Evolutionary conservation across 2,888 invertebrate species (phyloP), one percentile per base, ranked within the genome.

Genomic region (Torymus aiolomorphi): DNA sequence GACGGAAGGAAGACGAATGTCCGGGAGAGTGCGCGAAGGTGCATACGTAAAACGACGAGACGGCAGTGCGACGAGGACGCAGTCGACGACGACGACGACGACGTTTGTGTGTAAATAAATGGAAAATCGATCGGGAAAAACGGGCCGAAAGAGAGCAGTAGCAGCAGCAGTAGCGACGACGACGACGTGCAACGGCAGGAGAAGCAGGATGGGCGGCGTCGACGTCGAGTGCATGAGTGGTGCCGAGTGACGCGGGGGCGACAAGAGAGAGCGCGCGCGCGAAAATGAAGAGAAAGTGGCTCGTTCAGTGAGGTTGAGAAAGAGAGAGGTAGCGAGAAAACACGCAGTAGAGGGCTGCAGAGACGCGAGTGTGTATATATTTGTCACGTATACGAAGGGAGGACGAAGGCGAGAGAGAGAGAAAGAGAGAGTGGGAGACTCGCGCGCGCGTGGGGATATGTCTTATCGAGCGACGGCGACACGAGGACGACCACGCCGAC

Each of bases 81-180:
- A 63, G 65, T 56, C 66, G 65, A 54, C 70, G 63, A 70, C 75
- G 70, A 70, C 74, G 79, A 70, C 70, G 70, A 74, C 74, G 74
- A 69, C 66, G 49, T 20, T 71, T 62, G 52, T 76, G 80, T 80
- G 72, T 76, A 76, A 76, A 80, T 76, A 80, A 76, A 57, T 65
- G 65, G 31, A 51, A 66, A 71, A 24, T 42, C 31, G 31, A 14
- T n/a, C 5, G 12, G 13, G 59, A 49, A 71, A 51, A 20, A 71
- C 49, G 51, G 5, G 59, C 24, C 11, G 13, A 57, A 49, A 49
- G 14, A 70, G 42, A 62, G 72, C 52, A 72, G 61, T 24, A 24
- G 51, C 62, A 62, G 24, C 14, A 52, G 51, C 52, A 16, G 65
- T n/a, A n/a, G n/a, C n/a, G n/a, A n/a, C n/a, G n/a, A n/a, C 20